Conservation (phyloP, 2,113 vertebrate genomes). For the Charadrius vociferus region DNA sequence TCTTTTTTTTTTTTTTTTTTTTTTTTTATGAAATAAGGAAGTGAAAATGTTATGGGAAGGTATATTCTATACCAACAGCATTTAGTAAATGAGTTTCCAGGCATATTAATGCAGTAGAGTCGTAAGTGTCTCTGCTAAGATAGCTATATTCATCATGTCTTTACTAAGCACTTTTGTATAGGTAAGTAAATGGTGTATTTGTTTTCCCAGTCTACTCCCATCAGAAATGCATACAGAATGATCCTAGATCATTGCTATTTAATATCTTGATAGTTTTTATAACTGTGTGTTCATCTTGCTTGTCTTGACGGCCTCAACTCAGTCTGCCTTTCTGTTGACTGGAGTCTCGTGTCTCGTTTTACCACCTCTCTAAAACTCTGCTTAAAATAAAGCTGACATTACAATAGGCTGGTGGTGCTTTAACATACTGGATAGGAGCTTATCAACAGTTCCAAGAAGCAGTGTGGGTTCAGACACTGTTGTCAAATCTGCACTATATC, state of each 20-base stretch:
- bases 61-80: background rate
- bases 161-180: background rate
- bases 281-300: background rate
- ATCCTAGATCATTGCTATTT: background rate
- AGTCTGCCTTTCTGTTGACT: background rate
- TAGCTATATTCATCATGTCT: background rate
- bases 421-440: background rate
- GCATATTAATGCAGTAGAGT: background rate
- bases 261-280: background rate
- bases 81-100: slow-evolving; percentile 11
- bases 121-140: background rate
- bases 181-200: slow-evolving; percentile 21
- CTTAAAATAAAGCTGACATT: background rate
- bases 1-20: background rate
- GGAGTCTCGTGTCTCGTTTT: background rate
- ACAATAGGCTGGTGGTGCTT: background rate
- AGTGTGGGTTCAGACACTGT: background rate
- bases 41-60: background rate
- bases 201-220: background rate
- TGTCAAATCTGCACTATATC: background rate
- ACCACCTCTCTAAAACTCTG: background rate
- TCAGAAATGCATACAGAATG: background rate
- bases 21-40: background rate
- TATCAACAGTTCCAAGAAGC: background rate
- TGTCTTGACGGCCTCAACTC: background rate